Conservation (phyloP, 2,888 invertebrate genomes). For the Ormyrus thymus region DNA sequence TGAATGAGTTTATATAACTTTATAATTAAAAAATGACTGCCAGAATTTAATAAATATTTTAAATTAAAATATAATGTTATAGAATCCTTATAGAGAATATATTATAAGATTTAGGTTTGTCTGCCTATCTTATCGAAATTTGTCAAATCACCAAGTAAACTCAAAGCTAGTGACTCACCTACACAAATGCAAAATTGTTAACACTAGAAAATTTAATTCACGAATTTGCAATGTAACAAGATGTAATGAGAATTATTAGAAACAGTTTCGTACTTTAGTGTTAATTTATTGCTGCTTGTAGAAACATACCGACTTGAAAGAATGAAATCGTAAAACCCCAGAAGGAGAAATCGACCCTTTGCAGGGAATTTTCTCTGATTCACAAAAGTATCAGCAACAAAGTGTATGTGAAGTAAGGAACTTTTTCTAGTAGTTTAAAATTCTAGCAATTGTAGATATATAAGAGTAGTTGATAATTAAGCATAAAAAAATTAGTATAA, state of each 20-base stretch:
- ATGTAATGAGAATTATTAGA: constrained; percentile 6
- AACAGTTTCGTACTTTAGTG: constrained; percentile 29
- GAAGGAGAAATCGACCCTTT: background rate
- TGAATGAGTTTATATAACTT: too few relatives aligned
- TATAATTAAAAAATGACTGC: background rate
- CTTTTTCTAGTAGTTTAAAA: constrained; percentile 40
- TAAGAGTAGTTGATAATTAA: background rate
- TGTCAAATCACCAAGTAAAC: too few relatives aligned
- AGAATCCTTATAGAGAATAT: background rate
- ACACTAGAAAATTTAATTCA: too few relatives aligned
- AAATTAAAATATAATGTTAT: background rate
- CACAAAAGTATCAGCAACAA: constrained; percentile 11
- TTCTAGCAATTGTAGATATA: background rate
- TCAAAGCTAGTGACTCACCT: too few relatives aligned
- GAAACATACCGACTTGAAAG: constrained; percentile 20
- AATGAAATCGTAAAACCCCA: background rate
- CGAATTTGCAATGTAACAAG: too few relatives aligned
- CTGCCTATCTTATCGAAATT: too few relatives aligned
- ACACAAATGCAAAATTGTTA: too few relatives aligned
- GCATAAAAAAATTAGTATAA: background rate
- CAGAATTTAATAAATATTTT: background rate
- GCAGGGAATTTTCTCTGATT: constrained; percentile 20
- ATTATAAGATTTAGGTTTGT: too few relatives aligned
- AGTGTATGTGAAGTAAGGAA: constrained; percentile 27
- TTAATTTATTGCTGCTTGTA: constrained; percentile 2